These are phyloP conservation scores for Scalopus aquaticus DNA, from an alignment of 2,113 vertebrate species.

Conservation along the genomic window DNA sequence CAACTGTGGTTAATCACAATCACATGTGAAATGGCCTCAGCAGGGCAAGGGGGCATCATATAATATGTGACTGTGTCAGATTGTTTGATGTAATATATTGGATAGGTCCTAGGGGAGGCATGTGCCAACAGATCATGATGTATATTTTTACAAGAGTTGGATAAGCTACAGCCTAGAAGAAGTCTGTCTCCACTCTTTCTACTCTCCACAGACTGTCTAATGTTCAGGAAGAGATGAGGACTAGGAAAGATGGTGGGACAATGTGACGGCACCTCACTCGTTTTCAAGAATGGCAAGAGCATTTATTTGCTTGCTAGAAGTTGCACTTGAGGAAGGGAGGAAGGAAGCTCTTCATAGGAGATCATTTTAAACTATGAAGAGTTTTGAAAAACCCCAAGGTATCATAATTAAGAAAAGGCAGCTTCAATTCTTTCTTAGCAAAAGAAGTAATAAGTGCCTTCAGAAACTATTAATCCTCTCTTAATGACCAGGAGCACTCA, in stretches of 20 bases:
- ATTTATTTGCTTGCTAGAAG: neutral
- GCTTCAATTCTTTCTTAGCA: slow-evolving; percentile 11
- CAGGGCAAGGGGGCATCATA: neutral
- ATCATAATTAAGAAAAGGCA: slow-evolving; percentile 19
- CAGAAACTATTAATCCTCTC: neutral
- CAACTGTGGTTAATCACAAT: neutral
- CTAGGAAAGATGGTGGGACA: neutral
- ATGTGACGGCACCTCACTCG: neutral
- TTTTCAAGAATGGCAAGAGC: neutral
- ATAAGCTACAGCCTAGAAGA: neutral
- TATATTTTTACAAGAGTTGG: neutral
- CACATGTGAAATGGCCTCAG: neutral
- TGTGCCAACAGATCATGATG: neutral
- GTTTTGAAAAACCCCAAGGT: neutral
- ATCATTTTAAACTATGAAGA: slow-evolving; percentile 5
- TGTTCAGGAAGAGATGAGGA: neutral
- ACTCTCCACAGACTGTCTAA: neutral
- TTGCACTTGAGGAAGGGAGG: neutral
- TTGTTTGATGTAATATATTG: neutral
- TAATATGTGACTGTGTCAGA: accelerated
- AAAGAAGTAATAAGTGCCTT: neutral
- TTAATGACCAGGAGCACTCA: neutral
- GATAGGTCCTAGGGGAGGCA: neutral
- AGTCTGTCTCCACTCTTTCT: neutral
- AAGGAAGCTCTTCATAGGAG: neutral